These are phyloP conservation scores for Drosophila falleni DNA, from an alignment of 2,888 invertebrate species.

Conservation along the genomic window DNA sequence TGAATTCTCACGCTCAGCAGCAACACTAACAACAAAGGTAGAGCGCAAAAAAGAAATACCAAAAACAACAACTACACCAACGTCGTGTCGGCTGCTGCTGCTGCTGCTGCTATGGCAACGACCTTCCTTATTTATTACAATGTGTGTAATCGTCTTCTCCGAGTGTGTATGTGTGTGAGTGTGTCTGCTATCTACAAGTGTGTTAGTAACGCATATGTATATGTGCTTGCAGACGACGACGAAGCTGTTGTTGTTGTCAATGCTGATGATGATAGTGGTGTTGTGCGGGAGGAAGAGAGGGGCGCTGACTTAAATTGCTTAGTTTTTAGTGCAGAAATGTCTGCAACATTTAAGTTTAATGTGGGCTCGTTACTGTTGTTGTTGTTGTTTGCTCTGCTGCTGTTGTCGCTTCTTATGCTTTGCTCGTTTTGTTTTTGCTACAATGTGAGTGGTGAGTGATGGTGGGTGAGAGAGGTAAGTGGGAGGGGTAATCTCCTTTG, in stretches of 20 bases:
- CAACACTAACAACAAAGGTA: conserved; percentile 46
- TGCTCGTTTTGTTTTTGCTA: conserved; percentile 35
- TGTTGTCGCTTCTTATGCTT: conserved; percentile 52
- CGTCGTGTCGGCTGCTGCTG: conserved; percentile 52
- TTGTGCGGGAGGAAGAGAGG: background rate
- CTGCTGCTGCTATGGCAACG: conserved; percentile 83
- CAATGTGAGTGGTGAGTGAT: background rate
- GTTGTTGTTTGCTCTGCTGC: conserved; percentile 33
- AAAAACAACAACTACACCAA: conserved; percentile 12
- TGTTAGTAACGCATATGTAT: conserved; percentile 41
- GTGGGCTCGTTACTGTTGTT: conserved; percentile 63
- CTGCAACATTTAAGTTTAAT: conserved; percentile 76
- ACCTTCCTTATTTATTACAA: conserved; percentile 84
- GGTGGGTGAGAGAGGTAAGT: background rate
- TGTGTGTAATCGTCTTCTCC: conserved; percentile 69
- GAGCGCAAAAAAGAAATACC: conserved; percentile 8
- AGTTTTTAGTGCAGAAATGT: conserved; percentile 80
- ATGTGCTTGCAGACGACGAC: conserved; percentile 42
- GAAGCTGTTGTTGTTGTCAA: conserved; percentile 30
- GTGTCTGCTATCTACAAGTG: conserved; percentile 42
- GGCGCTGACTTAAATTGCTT: conserved; percentile 71
- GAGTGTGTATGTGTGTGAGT: conserved; percentile 35
- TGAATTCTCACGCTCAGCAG: conserved; percentile 65
- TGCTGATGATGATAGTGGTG: conserved; percentile 25
- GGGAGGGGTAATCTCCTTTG: conserved; percentile 55